These are phyloP conservation scores for Passer montanus DNA, from an alignment of 2,113 vertebrate genomes.

Conservation along the genomic window DNA sequence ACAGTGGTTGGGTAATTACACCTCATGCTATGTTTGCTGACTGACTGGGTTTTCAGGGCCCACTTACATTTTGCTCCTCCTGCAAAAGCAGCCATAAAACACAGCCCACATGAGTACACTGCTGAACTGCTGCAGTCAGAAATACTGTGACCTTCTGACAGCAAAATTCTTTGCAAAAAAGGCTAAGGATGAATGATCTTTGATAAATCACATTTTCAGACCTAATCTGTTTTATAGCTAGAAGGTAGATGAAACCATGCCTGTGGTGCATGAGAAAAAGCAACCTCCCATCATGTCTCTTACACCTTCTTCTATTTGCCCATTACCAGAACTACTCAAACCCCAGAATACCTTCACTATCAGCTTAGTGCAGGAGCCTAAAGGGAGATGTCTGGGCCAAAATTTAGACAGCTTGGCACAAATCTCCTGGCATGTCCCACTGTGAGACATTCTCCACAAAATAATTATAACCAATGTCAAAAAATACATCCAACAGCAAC, in stretches of 20 bases:
- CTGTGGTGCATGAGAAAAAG: background rate
- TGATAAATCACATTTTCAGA: background rate
- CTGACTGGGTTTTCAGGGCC: background rate
- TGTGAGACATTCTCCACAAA: background rate
- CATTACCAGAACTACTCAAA: background rate
- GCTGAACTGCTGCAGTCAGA: background rate
- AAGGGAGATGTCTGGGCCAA: background rate
- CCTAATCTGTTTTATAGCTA: background rate
- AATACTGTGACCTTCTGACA: background rate
- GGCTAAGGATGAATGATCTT: background rate
- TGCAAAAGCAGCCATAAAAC: background rate
- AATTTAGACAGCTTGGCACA: background rate
- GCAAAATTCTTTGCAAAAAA: background rate
- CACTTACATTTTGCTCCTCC: background rate
- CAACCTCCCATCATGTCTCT: background rate
- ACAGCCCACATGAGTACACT: background rate
- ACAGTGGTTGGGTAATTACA: background rate
- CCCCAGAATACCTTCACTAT: background rate
- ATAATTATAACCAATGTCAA: background rate
- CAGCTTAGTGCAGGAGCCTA: background rate
- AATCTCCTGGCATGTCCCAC: background rate
- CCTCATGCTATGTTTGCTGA: background rate
- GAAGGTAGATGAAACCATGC: background rate
- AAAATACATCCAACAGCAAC: conserved; percentile 8
- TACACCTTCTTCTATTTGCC: background rate